A percentile compares a stretch with the other conserved stretches of the same genome.
phyloP scores from a whole-genome alignment of 2,797 vertebrate species.

The Hephaestus fuliginosus region DNA sequence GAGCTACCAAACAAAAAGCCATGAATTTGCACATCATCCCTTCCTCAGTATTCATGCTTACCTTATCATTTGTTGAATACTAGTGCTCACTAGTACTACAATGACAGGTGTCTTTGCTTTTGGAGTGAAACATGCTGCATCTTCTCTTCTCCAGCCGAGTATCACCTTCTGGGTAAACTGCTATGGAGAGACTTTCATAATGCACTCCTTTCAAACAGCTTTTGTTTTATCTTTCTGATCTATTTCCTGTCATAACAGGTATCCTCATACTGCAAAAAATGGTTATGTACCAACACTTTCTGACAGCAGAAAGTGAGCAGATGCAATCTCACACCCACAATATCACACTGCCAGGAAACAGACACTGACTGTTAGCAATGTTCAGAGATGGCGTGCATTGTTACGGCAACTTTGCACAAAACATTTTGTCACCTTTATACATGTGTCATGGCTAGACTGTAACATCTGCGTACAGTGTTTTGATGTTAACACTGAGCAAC shows the following conservation, averaged over 20 bases:
- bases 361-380: not conserved
- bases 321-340: conserved; percentile 41
- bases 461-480: not conserved
- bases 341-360: conserved; percentile 24
- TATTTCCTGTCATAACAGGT: conserved; percentile 14
- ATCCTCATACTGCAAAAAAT: not conserved
- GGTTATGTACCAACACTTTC: not conserved
- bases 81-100: too few relatives aligned
- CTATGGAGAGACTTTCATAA: too few relatives aligned
- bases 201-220: not conserved
- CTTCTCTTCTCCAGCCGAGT: too few relatives aligned
- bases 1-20: too few relatives aligned
- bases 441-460: not conserved
- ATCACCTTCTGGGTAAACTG: too few relatives aligned
- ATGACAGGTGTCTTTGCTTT: too few relatives aligned
- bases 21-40: too few relatives aligned
- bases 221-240: conserved; percentile 7
- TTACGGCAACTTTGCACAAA: conserved; percentile 4
- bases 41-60: too few relatives aligned
- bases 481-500: not conserved
- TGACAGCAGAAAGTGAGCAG: not conserved
- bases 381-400: not conserved
- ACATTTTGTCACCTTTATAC: conserved; percentile 5
- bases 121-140: too few relatives aligned
- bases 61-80: too few relatives aligned